Base-by-base conservation (phyloP, 2,113 vertebrate genomes). In the Amblyornis subalaris region DNA sequence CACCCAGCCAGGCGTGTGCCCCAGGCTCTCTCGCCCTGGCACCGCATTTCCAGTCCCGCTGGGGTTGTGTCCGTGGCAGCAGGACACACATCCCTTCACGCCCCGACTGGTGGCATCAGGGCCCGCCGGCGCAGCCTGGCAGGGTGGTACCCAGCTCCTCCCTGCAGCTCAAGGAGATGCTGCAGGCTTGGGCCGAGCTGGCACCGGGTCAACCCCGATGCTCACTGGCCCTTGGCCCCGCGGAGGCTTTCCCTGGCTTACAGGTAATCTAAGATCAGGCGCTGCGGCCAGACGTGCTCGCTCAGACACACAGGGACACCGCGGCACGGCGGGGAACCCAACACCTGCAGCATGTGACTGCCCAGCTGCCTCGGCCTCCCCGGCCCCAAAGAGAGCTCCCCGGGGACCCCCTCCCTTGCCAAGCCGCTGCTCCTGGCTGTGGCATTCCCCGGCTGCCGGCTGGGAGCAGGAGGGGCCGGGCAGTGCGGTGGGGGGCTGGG, bases 361-460 rank as follows among this genome's bases (percentile, higher is more conserved):
- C 80, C 38, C 23, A 35, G 67, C 66, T 64, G 62, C 33, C 79
- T 36, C 0, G 0, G n/a, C 42, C 22, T 26, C n/a, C 44, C 29
- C 2, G 26, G 38, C 44, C 57, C 45, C 57, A 19, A 47, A 24
- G 26, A 82, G 66, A 13, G 3, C 55, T 93, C 61, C 69, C 19
- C 6, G 2, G 60, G 47, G 60, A 77, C 58, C 6, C 1, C 20
- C 1, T 55, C 54, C 71, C 61, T 55, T 8, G 47, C 51, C 69
- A 77, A 61, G 67, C 29, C 0, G 1, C 53, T 3, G 1, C 2
- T 0, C 1, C 1, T 44, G 91, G 45, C 48, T 0, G 2, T 84
- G 64, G 51, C 66, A 36, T 77, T 95, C 75, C 85, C 28, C 11
- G 58, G 38, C 64, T 61, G 48, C 65, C 14, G 75, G 33, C 4